Conservation (phyloP, 2,888 invertebrate genomes). For the Myopa tessellatipennis region DNA sequence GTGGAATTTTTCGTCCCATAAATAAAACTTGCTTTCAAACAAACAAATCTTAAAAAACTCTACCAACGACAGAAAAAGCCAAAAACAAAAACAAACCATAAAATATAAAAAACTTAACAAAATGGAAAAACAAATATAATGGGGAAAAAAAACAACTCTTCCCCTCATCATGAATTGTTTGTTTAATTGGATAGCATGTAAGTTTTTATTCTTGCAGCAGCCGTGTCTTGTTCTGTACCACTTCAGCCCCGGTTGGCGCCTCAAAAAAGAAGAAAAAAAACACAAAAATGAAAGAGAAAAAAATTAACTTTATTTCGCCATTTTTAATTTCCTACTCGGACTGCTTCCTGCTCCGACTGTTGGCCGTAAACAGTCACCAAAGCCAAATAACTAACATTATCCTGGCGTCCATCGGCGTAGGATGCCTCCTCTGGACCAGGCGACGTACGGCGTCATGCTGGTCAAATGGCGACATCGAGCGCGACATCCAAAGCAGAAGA, state of each 20-base stretch:
- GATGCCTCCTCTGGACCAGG: not conserved
- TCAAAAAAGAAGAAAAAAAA: not conserved
- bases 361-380: constrained; percentile 65
- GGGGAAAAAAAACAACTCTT: not conserved
- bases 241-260: not conserved
- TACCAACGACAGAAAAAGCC: too few species aligned
- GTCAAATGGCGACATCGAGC: constrained; percentile 28
- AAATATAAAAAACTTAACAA: not conserved
- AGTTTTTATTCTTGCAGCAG: constrained; percentile 31
- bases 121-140: not conserved
- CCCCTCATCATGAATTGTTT: constrained; percentile 30
- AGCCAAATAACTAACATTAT: constrained; percentile 63
- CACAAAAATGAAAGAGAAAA: constrained; percentile 41
- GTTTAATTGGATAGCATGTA: constrained; percentile 36
- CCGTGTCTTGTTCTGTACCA: not conserved
- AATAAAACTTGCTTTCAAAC: constrained; percentile 1
- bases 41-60: not conserved
- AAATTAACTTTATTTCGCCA: constrained; percentile 65
- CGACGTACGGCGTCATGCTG: constrained; percentile 1
- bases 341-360: constrained; percentile 50
- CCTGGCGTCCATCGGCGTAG: not conserved
- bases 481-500: constrained; percentile 14
- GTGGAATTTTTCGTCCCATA: not conserved
- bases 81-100: too few species aligned
- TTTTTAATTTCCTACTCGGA: constrained; percentile 66